Percentiles rank a stretch among this genome's conserved stretches.
These are phyloP conservation scores for Caerostris extrusa DNA, from an alignment of 1,140 invertebrate species.

Conservation along the genomic window DNA sequence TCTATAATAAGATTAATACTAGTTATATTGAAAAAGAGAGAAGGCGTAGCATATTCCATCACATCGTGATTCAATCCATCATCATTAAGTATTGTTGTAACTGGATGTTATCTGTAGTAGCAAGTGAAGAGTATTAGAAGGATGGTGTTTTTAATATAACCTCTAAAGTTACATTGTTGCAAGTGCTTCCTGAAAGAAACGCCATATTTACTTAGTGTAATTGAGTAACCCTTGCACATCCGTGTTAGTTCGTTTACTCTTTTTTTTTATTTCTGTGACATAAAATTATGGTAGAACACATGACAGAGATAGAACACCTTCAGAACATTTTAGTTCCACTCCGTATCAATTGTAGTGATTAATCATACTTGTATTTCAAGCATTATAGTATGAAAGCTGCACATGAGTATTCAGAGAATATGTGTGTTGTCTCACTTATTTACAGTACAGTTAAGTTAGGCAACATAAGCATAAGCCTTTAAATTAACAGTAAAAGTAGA, in stretches of 20 bases:
- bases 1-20: not conserved
- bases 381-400: not conserved
- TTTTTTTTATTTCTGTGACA: not conserved
- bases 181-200: not conserved
- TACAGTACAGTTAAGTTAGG: too few species aligned
- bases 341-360: not conserved
- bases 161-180: conserved; percentile 37
- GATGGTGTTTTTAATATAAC: not conserved
- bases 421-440: not conserved
- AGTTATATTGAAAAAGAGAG: not conserved
- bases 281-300: not conserved
- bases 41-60: not conserved
- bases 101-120: conserved; percentile 10
- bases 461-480: too few species aligned
- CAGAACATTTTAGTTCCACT: not conserved
- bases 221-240: not conserved
- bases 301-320: not conserved
- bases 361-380: not conserved
- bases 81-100: conserved; percentile 38
- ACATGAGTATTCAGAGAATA: not conserved
- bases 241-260: not conserved
- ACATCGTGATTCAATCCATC: conserved; percentile 38
- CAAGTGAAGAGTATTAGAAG: not conserved
- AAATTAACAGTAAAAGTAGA: too few species aligned
- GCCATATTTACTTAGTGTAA: not conserved